phyloP scores from a whole-genome alignment of 2,797 vertebrate species.

The Alouatta caraya region DNA sequence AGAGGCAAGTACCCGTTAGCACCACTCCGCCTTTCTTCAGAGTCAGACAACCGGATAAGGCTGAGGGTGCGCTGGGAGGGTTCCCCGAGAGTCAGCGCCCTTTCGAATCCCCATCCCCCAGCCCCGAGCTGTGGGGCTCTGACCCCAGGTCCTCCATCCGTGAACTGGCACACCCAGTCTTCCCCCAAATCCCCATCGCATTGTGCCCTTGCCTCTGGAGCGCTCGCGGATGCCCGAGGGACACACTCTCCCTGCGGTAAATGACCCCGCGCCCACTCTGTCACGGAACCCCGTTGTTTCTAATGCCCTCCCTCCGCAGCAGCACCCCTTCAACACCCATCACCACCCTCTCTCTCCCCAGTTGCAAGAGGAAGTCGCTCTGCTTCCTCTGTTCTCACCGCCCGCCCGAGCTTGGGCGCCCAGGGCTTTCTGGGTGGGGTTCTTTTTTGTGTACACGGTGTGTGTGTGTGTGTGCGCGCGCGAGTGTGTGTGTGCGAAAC shows the following conservation, averaged over 20 bases:
- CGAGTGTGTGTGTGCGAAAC: background rate
- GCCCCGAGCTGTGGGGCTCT: background rate
- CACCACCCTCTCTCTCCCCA: constrained; percentile 47
- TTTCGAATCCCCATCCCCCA: constrained; percentile 56
- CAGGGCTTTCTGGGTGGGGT: constrained; percentile 72
- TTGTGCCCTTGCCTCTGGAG: background rate
- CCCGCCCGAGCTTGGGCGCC: constrained; percentile 56
- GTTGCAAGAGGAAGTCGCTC: constrained; percentile 73
- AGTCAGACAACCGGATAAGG: background rate
- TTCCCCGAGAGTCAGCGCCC: background rate
- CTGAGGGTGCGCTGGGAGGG: background rate
- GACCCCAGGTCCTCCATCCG: background rate
- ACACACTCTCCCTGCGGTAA: background rate
- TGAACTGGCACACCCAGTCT: background rate
- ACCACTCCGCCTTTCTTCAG: background rate
- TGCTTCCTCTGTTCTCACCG: constrained; percentile 75
- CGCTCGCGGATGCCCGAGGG: background rate
- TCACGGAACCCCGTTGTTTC: constrained; percentile 35
- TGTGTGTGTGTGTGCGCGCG: background rate
- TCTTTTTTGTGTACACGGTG: constrained; percentile 54
- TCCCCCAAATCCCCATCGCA: background rate
- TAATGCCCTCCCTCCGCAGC: background rate
- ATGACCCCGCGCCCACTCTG: background rate
- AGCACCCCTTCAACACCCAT: constrained; percentile 57
- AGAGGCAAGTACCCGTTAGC: constrained; percentile 31